phyloP scores from a whole-genome alignment of 2,113 vertebrate genomes.

The Ibidorhyncha struthersii region DNA sequence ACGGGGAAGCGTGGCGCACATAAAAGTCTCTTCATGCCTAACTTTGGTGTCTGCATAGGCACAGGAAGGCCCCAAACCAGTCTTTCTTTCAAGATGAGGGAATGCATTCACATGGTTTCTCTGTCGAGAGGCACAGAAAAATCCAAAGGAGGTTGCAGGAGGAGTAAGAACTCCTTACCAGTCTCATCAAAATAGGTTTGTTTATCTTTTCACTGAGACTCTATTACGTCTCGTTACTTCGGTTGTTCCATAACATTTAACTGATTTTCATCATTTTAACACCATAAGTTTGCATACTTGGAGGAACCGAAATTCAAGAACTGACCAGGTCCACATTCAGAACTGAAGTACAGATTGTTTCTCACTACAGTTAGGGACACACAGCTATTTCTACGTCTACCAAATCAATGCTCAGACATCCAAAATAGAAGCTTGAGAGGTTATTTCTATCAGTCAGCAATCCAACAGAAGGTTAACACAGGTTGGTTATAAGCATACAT shows the following conservation, averaged over 20 bases:
- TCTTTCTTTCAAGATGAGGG: neutral
- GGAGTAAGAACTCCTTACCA: neutral
- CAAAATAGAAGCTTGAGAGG: neutral
- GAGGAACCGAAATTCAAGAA: neutral
- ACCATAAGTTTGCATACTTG: neutral
- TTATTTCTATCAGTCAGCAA: neutral
- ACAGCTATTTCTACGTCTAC: neutral
- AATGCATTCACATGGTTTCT: neutral
- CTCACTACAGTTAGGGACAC: neutral
- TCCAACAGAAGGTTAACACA: neutral
- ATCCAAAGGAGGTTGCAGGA: neutral
- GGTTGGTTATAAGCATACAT: neutral
- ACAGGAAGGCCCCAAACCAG: neutral
- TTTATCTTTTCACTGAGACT: neutral
- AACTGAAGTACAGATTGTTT: neutral
- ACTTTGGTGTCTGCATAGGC: neutral
- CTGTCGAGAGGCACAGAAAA: neutral
- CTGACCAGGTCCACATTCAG: neutral
- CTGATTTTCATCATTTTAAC: neutral
- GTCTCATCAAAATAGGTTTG: neutral
- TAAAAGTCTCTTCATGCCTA: neutral
- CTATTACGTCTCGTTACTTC: neutral
- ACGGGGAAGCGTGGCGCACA: fast-evolving
- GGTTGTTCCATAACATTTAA: neutral
- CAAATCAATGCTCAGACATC: neutral